Conservation (phyloP, 1,140 invertebrate species). For the Drosophila virilis region DNA sequence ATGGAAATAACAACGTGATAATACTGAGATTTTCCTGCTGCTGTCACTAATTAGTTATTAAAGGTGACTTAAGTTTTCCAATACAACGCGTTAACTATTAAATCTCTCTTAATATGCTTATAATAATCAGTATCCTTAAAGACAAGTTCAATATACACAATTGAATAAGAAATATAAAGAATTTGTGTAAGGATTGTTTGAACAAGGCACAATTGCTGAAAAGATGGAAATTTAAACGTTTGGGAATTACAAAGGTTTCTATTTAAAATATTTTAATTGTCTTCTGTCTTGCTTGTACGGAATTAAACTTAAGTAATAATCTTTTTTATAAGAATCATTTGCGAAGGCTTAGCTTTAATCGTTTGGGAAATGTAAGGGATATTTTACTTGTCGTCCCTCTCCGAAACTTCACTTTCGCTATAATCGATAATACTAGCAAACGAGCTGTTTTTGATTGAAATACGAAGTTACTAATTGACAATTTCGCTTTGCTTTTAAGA, state of each 20-base stretch:
- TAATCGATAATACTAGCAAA: neutral
- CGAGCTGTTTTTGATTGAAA: neutral
- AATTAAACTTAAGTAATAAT: neutral
- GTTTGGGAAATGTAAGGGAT: neutral
- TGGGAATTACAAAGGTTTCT: neutral
- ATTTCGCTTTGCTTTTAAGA: neutral
- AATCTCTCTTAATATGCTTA: no score
- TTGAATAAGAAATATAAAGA: neutral
- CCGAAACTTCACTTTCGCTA: no score
- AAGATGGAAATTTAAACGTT: neutral
- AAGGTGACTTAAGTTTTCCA: neutral
- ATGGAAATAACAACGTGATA: conserved; percentile 20
- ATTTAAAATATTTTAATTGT: no score
- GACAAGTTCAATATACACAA: neutral
- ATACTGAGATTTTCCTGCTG: conserved; percentile 27
- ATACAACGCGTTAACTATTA: neutral
- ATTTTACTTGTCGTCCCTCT: neutral
- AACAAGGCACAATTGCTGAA: no score
- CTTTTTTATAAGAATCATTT: no score
- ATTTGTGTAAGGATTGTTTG: no score
- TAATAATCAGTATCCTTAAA: no score
- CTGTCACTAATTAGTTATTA: neutral
- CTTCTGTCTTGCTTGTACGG: neutral
- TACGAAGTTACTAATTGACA: conserved; percentile 6
- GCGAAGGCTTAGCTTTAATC: neutral